Percentiles rank a stretch among this genome's conserved stretches.
These are phyloP conservation scores for Lasioglossum baleicum DNA, from an alignment of 1,140 invertebrate species.

Conservation along the genomic window DNA sequence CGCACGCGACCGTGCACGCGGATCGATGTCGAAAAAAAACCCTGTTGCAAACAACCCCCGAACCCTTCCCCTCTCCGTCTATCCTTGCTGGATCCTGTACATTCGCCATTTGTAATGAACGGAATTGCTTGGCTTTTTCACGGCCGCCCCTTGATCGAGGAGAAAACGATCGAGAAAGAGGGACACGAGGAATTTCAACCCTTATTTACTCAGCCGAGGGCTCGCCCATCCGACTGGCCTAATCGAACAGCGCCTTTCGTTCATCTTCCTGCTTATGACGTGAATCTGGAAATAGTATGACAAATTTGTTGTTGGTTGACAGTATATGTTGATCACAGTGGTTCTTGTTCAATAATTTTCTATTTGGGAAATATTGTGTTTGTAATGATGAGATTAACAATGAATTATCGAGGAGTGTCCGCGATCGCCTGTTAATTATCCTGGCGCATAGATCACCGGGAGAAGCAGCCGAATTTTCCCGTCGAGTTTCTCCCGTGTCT, in stretches of 20 bases:
- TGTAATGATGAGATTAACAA: too few species aligned
- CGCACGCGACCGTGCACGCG: slow-evolving; percentile 64
- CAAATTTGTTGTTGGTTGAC: too few species aligned
- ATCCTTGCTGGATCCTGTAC: too few species aligned
- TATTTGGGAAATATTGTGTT: too few species aligned
- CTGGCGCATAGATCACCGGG: not conserved
- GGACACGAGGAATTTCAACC: slow-evolving; percentile 12
- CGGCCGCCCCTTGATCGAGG: slow-evolving; percentile 29
- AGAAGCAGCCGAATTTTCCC: not conserved
- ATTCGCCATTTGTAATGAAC: slow-evolving; percentile 69
- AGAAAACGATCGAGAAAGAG: slow-evolving; percentile 32
- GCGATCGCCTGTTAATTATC: too few species aligned
- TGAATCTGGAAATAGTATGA: too few species aligned
- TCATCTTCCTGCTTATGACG: too few species aligned
- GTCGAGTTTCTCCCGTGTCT: not conserved
- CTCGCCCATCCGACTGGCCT: too few species aligned
- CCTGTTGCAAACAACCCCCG: slow-evolving; percentile 10
- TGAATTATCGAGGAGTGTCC: too few species aligned
- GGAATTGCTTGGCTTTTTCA: slow-evolving; percentile 61
- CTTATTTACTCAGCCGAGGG: slow-evolving; percentile 21
- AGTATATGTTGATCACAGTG: too few species aligned
- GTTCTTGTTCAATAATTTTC: too few species aligned
- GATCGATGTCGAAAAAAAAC: slow-evolving; percentile 72
- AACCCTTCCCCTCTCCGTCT: not conserved
- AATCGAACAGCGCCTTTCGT: too few species aligned